Evolutionary conservation across 2,797 vertebrate species (phyloP).

Genomic region (Macroramphosus scolopax): DNA sequence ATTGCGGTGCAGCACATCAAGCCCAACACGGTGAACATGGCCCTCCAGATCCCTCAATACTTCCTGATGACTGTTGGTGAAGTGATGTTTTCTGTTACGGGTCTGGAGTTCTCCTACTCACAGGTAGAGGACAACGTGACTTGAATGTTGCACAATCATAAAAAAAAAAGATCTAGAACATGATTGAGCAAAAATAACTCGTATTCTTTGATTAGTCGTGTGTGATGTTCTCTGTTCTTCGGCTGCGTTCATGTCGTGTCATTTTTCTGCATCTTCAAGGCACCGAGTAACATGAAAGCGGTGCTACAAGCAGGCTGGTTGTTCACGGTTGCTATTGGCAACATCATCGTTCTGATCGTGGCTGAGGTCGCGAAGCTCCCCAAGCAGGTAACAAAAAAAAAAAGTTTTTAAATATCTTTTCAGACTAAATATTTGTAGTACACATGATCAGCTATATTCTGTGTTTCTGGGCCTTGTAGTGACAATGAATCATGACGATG

Average conservation of each 20-base stretch:
- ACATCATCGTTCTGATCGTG: slow-evolving; percentile 94
- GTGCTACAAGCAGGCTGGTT: slow-evolving; percentile 97
- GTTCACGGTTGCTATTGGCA: slow-evolving; percentile 88
- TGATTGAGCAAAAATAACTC: background rate
- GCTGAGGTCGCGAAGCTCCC: slow-evolving; percentile 81
- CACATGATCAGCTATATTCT: too few relatives aligned
- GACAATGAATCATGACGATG: background rate
- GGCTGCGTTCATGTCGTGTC: slow-evolving; percentile 1
- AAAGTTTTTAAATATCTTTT: background rate
- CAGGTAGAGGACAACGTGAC: slow-evolving; percentile 88
- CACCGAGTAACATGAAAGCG: slow-evolving; percentile 96
- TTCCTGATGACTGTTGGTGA: slow-evolving; percentile 91
- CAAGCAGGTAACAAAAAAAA: slow-evolving; percentile 76
- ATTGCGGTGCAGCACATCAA: slow-evolving; percentile 76
- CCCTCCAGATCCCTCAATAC: slow-evolving; percentile 97
- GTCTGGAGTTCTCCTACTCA: slow-evolving; percentile 94
- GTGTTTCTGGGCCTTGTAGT: too few relatives aligned
- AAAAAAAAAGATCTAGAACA: background rate
- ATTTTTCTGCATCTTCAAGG: slow-evolving; percentile 69
- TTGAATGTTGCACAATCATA: too few relatives aligned
- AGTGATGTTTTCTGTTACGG: slow-evolving; percentile 94
- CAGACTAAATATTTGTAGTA: background rate
- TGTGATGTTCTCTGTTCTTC: too few relatives aligned
- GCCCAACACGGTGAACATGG: slow-evolving; percentile 87
- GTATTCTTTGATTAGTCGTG: too few relatives aligned